Percentiles rank a stretch among this genome's conserved stretches.
Evolutionary conservation across 2,113 vertebrate species (phyloP).

Genomic region (Phocoena phocoena): DNA sequence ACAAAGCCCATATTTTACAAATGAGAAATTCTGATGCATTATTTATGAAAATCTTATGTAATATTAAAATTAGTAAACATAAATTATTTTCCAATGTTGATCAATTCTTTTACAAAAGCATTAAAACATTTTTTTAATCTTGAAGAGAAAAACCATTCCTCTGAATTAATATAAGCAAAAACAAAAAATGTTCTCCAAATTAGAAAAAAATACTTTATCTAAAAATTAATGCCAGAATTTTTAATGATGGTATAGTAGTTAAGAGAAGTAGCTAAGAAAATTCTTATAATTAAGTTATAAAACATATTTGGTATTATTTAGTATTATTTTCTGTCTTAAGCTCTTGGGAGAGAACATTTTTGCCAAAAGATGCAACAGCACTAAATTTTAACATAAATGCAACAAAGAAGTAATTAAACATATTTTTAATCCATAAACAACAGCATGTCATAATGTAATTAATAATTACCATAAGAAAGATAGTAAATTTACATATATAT

Average conservation of each 20-base stretch:
- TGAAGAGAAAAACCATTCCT: constrained; percentile 8
- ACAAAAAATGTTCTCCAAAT: background rate
- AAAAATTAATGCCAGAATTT: background rate
- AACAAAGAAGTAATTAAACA: background rate
- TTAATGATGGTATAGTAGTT: background rate
- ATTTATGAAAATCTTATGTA: background rate
- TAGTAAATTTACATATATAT: background rate
- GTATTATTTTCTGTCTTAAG: constrained; percentile 41
- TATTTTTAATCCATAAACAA: constrained; percentile 31
- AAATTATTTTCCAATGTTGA: background rate
- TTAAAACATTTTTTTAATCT: background rate
- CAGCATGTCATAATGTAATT: background rate
- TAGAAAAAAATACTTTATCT: background rate
- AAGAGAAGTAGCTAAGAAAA: background rate
- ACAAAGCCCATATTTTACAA: background rate
- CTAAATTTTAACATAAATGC: constrained; percentile 41
- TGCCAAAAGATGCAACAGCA: background rate
- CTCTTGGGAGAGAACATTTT: background rate
- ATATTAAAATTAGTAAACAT: constrained; percentile 19
- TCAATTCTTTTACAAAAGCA: background rate
- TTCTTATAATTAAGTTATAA: background rate
- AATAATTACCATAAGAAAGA: background rate
- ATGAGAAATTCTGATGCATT: background rate
- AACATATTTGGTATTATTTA: background rate
- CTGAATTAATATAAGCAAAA: background rate